Evolutionary conservation across 2,797 vertebrate species (phyloP).

Genomic region (Menidia menidia): DNA sequence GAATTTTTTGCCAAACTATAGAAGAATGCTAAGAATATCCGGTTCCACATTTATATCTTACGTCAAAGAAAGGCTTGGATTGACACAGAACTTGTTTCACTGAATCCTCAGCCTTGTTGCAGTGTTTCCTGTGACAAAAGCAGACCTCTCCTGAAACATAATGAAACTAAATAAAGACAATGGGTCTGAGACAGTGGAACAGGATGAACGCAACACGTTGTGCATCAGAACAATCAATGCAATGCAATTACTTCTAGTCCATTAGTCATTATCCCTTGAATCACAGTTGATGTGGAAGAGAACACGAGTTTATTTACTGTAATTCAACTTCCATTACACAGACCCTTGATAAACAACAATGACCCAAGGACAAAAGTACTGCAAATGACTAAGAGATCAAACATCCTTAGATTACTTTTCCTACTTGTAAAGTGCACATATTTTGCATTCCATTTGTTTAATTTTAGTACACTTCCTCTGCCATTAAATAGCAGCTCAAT

Average conservation of each 20-base stretch:
- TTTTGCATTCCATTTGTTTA: slow-evolving; percentile 41
- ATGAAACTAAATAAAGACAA: slow-evolving; percentile 57
- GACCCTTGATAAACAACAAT: slow-evolving; percentile 33
- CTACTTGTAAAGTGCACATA: slow-evolving; percentile 17
- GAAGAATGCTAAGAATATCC: slow-evolving; percentile 66
- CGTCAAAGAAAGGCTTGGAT: slow-evolving; percentile 46
- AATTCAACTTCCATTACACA: slow-evolving; percentile 46
- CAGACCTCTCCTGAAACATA: slow-evolving; percentile 47
- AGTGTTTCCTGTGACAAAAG: slow-evolving; percentile 47
- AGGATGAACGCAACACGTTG: slow-evolving; percentile 25
- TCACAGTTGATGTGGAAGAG: slow-evolving; percentile 48
- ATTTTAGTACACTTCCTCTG: slow-evolving; percentile 23
- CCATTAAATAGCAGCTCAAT: slow-evolving; percentile 42
- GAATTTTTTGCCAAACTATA: slow-evolving; percentile 63
- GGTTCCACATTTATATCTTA: slow-evolving; percentile 51
- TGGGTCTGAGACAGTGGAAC: slow-evolving; percentile 60
- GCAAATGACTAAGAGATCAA: slow-evolving; percentile 24
- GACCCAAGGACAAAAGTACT: slow-evolving; percentile 27
- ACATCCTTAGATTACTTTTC: slow-evolving; percentile 6
- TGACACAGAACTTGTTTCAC: slow-evolving; percentile 52
- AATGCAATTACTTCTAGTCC: slow-evolving; percentile 44
- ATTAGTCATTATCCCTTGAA: slow-evolving; percentile 60
- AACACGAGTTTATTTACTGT: background rate
- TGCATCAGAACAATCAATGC: slow-evolving; percentile 49
- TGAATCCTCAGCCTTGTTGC: slow-evolving; percentile 38